phyloP scores from a whole-genome alignment of 2,888 invertebrate species.

The Melinaea menophilus region DNA sequence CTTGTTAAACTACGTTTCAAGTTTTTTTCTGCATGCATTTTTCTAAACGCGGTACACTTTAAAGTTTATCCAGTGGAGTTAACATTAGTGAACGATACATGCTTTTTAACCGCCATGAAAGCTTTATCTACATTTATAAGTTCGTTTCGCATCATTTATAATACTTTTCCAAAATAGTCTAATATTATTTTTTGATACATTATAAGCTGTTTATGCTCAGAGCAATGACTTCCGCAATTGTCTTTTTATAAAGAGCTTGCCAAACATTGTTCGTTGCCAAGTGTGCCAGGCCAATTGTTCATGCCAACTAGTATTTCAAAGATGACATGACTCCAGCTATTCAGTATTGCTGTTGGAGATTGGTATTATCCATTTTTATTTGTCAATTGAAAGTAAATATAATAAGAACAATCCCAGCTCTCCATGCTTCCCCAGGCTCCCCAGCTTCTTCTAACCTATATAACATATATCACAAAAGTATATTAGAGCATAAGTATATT shows the following conservation, averaged over 20 bases:
- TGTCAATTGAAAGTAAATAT: neutral
- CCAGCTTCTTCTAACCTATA: neutral
- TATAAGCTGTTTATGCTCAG: constrained; percentile 32
- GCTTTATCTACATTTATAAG: neutral
- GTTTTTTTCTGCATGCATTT: too few species aligned
- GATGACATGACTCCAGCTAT: constrained; percentile 22
- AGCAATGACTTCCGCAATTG: constrained; percentile 39
- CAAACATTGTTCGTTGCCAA: constrained; percentile 42
- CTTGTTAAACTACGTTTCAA: too few species aligned
- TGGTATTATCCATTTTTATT: neutral
- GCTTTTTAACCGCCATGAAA: neutral
- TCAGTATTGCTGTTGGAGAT: constrained; percentile 14
- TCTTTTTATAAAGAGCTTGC: constrained; percentile 32
- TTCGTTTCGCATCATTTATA: neutral
- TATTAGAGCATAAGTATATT: too few species aligned
- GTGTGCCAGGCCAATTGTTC: constrained; percentile 49
- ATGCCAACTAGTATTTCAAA: constrained; percentile 49
- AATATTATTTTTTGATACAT: constrained; percentile 29
- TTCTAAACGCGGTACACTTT: neutral
- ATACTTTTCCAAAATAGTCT: constrained; percentile 8
- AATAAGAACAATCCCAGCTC: neutral
- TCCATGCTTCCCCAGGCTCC: too few species aligned
- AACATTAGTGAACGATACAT: neutral
- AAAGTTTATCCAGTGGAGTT: neutral
- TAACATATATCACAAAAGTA: too few species aligned